Conservation (phyloP, 2,888 invertebrate genomes). For the Pachydiplax longipennis region DNA sequence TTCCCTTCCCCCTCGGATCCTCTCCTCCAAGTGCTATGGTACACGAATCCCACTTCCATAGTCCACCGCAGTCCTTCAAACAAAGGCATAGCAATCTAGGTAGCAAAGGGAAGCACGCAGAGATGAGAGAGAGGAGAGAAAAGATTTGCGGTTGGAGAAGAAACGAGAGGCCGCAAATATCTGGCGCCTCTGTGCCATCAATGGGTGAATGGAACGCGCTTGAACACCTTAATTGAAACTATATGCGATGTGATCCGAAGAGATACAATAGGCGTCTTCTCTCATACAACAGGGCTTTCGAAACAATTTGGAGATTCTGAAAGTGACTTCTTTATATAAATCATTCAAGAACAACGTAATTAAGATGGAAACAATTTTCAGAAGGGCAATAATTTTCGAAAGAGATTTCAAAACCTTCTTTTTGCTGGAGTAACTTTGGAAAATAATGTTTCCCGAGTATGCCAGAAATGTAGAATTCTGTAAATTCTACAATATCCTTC, state of each 20-base stretch:
- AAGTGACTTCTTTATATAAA: no score
- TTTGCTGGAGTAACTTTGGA: no score
- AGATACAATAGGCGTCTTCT: conserved; percentile 46
- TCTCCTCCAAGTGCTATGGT: background rate
- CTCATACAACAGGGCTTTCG: conserved; percentile 60
- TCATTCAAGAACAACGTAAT: no score
- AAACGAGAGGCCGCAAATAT: conserved; percentile 50
- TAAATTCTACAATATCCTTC: no score
- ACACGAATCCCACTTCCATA: background rate
- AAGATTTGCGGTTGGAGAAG: conserved; percentile 48
- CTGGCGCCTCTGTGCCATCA: conserved; percentile 46
- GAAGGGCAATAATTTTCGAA: no score
- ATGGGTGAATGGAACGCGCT: conserved; percentile 62
- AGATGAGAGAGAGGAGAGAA: background rate
- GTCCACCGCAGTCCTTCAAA: background rate
- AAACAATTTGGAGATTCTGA: conserved; percentile 49
- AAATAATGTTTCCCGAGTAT: no score
- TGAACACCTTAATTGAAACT: conserved; percentile 58
- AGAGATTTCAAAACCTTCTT: no score
- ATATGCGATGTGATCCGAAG: conserved; percentile 55
- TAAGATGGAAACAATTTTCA: no score
- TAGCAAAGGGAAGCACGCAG: background rate
- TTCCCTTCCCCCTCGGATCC: background rate
- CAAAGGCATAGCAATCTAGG: conserved; percentile 10
- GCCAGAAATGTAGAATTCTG: no score